phyloP scores from a whole-genome alignment of 2,888 invertebrate genomes.

The Rhagium mordax region DNA sequence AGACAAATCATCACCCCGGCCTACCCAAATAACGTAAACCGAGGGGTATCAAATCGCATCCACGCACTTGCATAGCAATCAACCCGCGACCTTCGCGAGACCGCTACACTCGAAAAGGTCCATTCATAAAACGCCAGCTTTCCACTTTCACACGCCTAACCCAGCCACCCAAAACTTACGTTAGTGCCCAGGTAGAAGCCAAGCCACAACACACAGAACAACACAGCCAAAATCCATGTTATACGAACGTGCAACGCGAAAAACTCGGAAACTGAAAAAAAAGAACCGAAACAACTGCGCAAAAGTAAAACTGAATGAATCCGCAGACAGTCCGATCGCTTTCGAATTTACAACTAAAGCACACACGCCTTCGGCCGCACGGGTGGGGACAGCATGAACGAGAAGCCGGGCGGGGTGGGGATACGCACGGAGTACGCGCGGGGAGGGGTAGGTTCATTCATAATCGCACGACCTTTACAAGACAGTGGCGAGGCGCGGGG shows the following conservation, averaged over 20 bases:
- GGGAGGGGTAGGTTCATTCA: conserved; percentile 72
- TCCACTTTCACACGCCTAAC: conserved; percentile 19
- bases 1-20: background rate
- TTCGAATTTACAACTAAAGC: conserved; percentile 66
- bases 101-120: conserved; percentile 5
- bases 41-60: conserved; percentile 11
- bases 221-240: conserved; percentile 19
- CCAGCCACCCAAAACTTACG: conserved; percentile 2
- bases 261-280: conserved; percentile 28
- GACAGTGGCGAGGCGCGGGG: conserved; percentile 42
- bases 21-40: too few species aligned
- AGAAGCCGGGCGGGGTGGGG: conserved; percentile 56
- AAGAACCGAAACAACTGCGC: conserved; percentile 48
- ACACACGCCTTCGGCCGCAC: conserved; percentile 59
- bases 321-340: conserved; percentile 46
- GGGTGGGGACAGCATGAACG: conserved; percentile 63
- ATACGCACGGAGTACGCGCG: conserved; percentile 58
- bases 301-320: conserved; percentile 45
- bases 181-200: background rate
- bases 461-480: conserved; percentile 67
- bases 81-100: conserved; percentile 25
- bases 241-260: background rate
- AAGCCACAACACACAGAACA: conserved; percentile 12
- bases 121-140: conserved; percentile 30
- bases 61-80: conserved; percentile 26